phyloP scores from a whole-genome alignment of 2,888 invertebrate species.

The Lasioglossum malachurum region DNA sequence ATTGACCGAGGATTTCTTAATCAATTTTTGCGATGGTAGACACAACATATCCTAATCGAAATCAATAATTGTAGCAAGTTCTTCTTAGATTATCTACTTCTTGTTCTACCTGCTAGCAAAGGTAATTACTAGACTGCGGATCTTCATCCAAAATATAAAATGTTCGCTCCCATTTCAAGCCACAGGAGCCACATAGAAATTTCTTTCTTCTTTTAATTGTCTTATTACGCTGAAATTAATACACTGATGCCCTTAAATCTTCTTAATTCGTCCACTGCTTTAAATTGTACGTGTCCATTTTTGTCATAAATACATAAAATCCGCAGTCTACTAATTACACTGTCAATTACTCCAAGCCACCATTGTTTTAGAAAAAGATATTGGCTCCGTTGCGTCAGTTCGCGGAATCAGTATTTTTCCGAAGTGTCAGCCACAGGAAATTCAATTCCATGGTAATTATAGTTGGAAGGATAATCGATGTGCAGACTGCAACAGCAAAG shows the following conservation, averaged over 20 bases:
- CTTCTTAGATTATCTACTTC: neutral
- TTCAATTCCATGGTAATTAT: neutral
- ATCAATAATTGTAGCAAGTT: neutral
- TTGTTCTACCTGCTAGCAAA: neutral
- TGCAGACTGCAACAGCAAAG: neutral
- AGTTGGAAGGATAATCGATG: neutral
- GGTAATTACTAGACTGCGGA: neutral
- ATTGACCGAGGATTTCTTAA: neutral
- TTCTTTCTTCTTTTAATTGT: too few species aligned
- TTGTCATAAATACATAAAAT: too few species aligned
- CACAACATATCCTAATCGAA: neutral
- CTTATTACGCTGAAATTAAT: too few species aligned
- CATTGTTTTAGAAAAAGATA: neutral
- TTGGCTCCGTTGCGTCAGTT: neutral
- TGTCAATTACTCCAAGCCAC: neutral
- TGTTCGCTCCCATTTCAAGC: too few species aligned
- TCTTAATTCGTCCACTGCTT: too few species aligned
- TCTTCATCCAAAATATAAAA: too few species aligned
- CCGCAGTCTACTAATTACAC: neutral
- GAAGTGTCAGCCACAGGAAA: neutral
- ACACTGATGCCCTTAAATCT: too few species aligned
- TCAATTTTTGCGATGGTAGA: neutral
- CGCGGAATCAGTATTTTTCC: neutral
- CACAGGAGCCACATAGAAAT: too few species aligned
- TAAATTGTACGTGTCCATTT: too few species aligned